A percentile compares a stretch with the other conserved stretches of the same genome.
phyloP scores from a whole-genome alignment of 2,113 vertebrate genomes.

The Nanorana parkeri region DNA sequence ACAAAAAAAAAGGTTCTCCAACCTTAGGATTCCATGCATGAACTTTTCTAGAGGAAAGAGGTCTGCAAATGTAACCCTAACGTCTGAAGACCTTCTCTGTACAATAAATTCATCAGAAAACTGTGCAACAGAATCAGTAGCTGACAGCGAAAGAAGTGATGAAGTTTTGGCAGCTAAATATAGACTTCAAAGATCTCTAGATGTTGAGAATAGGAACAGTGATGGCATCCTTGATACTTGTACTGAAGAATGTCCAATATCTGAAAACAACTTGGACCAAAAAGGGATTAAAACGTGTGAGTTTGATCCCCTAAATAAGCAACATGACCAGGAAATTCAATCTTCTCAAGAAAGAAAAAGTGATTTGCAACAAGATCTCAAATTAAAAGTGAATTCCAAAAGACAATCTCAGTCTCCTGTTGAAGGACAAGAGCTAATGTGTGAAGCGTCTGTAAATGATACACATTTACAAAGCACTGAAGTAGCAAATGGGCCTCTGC shows the following conservation, averaged over 20 bases:
- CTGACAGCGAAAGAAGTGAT: slow-evolving; percentile 49
- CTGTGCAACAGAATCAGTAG: slow-evolving; percentile 57
- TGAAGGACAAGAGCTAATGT: background rate
- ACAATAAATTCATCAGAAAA: slow-evolving; percentile 60
- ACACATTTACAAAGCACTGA: background rate
- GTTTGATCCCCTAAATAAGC: background rate
- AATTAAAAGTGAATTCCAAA: background rate
- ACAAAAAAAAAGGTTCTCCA: slow-evolving; percentile 65
- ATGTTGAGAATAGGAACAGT: background rate
- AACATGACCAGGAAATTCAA: background rate
- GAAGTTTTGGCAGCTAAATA: background rate
- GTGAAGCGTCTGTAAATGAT: background rate
- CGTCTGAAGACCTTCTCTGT: slow-evolving; percentile 64
- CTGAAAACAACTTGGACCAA: background rate
- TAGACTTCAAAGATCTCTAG: slow-evolving; percentile 35
- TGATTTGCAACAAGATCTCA: background rate
- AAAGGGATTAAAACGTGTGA: background rate
- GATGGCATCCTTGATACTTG: slow-evolving; percentile 32
- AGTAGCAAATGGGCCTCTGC: background rate
- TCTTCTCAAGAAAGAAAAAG: background rate
- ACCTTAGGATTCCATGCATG: slow-evolving; percentile 73
- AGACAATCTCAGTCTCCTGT: background rate
- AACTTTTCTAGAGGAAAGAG: slow-evolving; percentile 69
- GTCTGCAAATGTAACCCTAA: slow-evolving; percentile 61
- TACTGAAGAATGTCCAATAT: background rate